A percentile compares a stretch with the other conserved stretches of the same genome.
phyloP scores from a whole-genome alignment of 2,888 invertebrate species.

The Junonia oenone region DNA sequence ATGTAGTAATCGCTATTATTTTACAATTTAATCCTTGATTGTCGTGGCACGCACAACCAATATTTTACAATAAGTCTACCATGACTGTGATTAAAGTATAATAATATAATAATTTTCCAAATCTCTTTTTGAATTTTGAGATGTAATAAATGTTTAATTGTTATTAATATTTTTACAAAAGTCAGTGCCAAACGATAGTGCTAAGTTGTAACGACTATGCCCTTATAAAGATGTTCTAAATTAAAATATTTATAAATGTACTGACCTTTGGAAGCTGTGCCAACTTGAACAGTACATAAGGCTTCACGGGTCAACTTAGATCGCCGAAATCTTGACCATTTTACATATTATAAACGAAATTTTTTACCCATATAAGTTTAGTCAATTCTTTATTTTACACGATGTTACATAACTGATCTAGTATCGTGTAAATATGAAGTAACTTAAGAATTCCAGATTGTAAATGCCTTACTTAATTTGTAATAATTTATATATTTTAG shows the following conservation, averaged over 20 bases:
- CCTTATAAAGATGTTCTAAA: slow-evolving; percentile 64
- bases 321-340: slow-evolving; percentile 80
- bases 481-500: slow-evolving; percentile 80
- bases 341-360: slow-evolving; percentile 61
- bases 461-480: slow-evolving; percentile 80
- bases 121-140: slow-evolving; percentile 50
- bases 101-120: slow-evolving; percentile 60
- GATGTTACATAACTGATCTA: slow-evolving; percentile 62
- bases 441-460: slow-evolving; percentile 75
- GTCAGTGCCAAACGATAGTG: slow-evolving; percentile 76
- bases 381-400: slow-evolving; percentile 76
- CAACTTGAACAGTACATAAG: slow-evolving; percentile 31
- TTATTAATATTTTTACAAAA: slow-evolving; percentile 55
- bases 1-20: slow-evolving; percentile 65
- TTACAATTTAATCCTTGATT: slow-evolving; percentile 57
- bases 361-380: slow-evolving; percentile 77
- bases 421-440: slow-evolving; percentile 74
- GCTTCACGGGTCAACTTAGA: slow-evolving; percentile 67
- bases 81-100: slow-evolving; percentile 74
- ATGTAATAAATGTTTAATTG: slow-evolving; percentile 34
- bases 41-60: slow-evolving; percentile 68
- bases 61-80: slow-evolving; percentile 52
- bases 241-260: slow-evolving; percentile 49
- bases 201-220: slow-evolving; percentile 72
- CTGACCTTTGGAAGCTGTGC: slow-evolving; percentile 63